Evolutionary conservation across 2,888 invertebrate species (phyloP).

Genomic region (Leptinotarsa rubiginosa): DNA sequence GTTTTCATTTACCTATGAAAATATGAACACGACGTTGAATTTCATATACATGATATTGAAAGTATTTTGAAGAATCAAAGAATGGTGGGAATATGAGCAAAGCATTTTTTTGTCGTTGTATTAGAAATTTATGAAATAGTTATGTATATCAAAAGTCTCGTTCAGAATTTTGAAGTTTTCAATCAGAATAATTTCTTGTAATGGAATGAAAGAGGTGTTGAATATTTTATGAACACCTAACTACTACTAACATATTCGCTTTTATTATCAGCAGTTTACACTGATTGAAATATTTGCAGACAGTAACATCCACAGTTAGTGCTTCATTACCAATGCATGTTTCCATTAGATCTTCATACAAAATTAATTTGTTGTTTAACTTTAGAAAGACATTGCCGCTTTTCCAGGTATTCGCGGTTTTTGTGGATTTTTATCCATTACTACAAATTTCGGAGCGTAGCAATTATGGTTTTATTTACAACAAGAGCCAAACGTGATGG

Average conservation of each 20-base stretch:
- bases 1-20: too few species aligned
- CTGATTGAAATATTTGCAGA: constrained; percentile 32
- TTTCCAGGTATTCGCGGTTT: not conserved
- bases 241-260: not conserved
- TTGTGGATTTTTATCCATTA: not conserved
- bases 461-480: not conserved
- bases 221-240: not conserved
- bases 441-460: not conserved
- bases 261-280: constrained; percentile 1
- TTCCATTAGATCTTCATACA: constrained; percentile 34
- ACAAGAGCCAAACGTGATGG: too few species aligned
- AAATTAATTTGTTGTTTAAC: constrained; percentile 23
- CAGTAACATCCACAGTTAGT: constrained; percentile 29
- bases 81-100: too few species aligned
- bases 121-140: too few species aligned
- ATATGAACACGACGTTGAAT: too few species aligned
- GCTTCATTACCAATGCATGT: constrained; percentile 34
- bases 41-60: too few species aligned
- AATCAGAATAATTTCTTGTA: too few species aligned
- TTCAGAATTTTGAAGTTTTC: too few species aligned
- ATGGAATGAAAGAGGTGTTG: too few species aligned
- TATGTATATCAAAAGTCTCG: too few species aligned
- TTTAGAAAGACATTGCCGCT: constrained; percentile 12
- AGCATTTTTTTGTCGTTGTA: too few species aligned
- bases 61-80: too few species aligned